These are phyloP conservation scores for Sula dactylatra DNA, from an alignment of 2,113 vertebrate genomes.

Conservation along the genomic window DNA sequence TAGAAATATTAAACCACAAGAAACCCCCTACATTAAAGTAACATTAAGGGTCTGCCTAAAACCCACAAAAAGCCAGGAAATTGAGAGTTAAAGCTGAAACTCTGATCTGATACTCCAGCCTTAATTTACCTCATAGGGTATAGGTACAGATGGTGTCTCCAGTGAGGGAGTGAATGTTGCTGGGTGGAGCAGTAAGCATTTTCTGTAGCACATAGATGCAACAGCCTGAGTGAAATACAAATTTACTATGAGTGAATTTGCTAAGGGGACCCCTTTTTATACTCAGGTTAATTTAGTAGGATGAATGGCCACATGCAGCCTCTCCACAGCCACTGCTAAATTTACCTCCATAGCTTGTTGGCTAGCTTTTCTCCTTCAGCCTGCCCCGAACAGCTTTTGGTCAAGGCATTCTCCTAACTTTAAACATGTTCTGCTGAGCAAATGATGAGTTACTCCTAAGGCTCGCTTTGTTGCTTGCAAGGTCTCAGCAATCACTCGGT, in stretches of 20 bases:
- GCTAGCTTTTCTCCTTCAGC: neutral
- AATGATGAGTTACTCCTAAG: neutral
- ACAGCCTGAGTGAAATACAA: neutral
- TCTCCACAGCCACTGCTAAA: neutral
- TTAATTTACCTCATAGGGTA: conserved; percentile 25
- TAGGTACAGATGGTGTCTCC: neutral
- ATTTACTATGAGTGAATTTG: neutral
- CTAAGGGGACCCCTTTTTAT: neutral
- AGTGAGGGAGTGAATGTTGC: neutral
- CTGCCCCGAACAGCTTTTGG: neutral
- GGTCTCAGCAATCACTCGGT: neutral
- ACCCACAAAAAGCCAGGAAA: conserved; percentile 74
- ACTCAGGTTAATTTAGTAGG: neutral
- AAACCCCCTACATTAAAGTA: conserved; percentile 68
- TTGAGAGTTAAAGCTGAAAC: conserved; percentile 68
- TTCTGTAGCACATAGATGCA: neutral
- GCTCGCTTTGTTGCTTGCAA: neutral
- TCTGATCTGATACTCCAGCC: conserved; percentile 57
- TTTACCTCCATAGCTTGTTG: neutral
- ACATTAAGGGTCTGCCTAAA: conserved; percentile 70
- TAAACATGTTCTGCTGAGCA: neutral
- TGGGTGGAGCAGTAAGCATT: neutral
- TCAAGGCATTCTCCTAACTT: neutral
- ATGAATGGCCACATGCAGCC: neutral
- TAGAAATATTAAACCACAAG: conserved; percentile 80